A percentile compares a stretch with the other conserved stretches of the same genome.
These are phyloP conservation scores for Ianthella basta DNA, from an alignment of 37 sponge, comb jelly and placozoan genomes.

Conservation along the genomic window DNA sequence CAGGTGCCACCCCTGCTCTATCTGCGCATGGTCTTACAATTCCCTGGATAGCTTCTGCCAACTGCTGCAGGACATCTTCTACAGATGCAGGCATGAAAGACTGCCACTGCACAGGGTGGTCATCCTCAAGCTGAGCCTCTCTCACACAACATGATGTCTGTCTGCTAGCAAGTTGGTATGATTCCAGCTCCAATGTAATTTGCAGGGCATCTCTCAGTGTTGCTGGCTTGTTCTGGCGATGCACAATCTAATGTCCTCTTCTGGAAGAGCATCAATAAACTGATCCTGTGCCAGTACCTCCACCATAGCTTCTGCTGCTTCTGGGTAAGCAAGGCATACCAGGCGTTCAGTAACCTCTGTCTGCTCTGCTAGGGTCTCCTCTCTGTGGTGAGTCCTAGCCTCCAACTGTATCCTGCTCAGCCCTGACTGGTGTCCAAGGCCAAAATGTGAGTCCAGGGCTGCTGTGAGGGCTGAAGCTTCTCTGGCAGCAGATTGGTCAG, in stretches of 20 bases:
- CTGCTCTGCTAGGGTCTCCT: constrained; percentile 29
- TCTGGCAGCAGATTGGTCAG: constrained; percentile 1
- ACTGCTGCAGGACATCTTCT: too few species aligned
- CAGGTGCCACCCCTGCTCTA: too few species aligned
- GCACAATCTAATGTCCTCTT: constrained; percentile 33
- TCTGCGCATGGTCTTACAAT: too few species aligned
- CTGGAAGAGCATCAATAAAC: constrained; percentile 33
- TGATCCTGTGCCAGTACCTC: constrained; percentile 43
- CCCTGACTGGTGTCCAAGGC: constrained; percentile 29
- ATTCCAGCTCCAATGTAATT: constrained; percentile 41
- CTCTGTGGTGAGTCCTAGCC: neutral
- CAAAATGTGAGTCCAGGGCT: constrained; percentile 38
- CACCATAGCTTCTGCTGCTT: constrained; percentile 11
- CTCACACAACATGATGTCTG: too few species aligned
- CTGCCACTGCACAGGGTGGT: too few species aligned
- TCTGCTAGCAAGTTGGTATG: constrained; percentile 29
- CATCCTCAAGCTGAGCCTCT: too few species aligned
- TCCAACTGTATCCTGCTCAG: constrained; percentile 2
- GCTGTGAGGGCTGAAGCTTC: neutral
- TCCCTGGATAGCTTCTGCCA: too few species aligned
- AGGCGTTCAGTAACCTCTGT: constrained; percentile 36
- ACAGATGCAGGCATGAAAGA: too few species aligned
- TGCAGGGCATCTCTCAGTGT: constrained; percentile 34
- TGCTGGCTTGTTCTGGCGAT: constrained; percentile 1
- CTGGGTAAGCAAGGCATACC: constrained; percentile 34